Evolutionary conservation across 1,140 invertebrate species (phyloP).

Genomic region (Macrostomum lignano): DNA sequence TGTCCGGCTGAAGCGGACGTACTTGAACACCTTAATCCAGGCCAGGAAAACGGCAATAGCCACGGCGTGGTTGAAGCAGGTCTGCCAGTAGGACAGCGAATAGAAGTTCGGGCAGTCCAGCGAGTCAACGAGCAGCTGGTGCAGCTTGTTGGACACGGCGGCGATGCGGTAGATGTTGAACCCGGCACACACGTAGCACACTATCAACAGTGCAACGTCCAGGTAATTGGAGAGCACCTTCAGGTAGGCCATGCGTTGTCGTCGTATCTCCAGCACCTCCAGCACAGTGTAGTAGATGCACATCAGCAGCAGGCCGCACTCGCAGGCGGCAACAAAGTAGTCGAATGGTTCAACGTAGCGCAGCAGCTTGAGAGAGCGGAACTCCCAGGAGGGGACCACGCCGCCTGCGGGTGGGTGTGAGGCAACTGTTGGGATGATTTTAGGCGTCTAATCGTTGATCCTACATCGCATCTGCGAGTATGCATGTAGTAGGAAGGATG

Average conservation of each 20-base stretch:
- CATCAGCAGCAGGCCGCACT: slow-evolving; percentile 6
- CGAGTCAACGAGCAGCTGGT: slow-evolving; percentile 13
- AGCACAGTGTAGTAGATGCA: slow-evolving; percentile 12
- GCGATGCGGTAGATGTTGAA: slow-evolving; percentile 22
- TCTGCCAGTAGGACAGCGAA: slow-evolving; percentile 20
- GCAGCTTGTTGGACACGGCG: slow-evolving; percentile 13
- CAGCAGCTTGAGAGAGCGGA: slow-evolving; percentile 31
- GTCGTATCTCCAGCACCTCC: slow-evolving; percentile 12
- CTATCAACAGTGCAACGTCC: slow-evolving; percentile 10
- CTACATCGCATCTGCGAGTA: too few relatives aligned
- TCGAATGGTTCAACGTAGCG: slow-evolving; percentile 8
- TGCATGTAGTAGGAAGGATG: too few relatives aligned
- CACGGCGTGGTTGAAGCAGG: slow-evolving; percentile 27
- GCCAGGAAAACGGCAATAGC: slow-evolving; percentile 31
- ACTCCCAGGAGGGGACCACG: slow-evolving; percentile 30
- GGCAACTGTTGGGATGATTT: too few relatives aligned
- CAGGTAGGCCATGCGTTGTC: too few relatives aligned
- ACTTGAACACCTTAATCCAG: slow-evolving; percentile 20
- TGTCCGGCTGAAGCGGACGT: slow-evolving; percentile 7
- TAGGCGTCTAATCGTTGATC: too few relatives aligned
- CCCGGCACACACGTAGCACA: slow-evolving; percentile 20
- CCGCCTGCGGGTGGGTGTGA: slow-evolving; percentile 37
- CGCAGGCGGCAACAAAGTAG: slow-evolving; percentile 7
- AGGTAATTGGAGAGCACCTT: slow-evolving; percentile 8
- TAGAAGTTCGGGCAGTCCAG: slow-evolving; percentile 20